These are phyloP conservation scores for Neodiprion pinetum DNA, from an alignment of 1,140 invertebrate species.

Conservation along the genomic window DNA sequence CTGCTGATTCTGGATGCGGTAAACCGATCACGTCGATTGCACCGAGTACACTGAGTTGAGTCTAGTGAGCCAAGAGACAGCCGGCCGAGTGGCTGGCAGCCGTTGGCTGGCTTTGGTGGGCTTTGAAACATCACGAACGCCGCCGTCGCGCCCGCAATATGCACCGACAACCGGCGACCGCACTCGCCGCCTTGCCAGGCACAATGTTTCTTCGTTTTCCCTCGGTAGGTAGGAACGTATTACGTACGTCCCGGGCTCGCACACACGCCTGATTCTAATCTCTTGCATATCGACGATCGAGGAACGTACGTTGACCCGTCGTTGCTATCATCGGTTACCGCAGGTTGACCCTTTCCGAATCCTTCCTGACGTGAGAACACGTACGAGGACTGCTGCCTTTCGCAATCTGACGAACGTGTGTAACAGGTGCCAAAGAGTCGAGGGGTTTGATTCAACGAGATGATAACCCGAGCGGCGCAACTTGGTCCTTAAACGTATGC, in stretches of 20 bases:
- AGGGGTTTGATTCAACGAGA: too few species aligned
- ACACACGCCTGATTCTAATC: neutral
- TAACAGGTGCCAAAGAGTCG: too few species aligned
- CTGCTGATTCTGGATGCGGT: too few species aligned
- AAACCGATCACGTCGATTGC: slow-evolving; percentile 1
- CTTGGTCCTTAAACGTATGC: too few species aligned
- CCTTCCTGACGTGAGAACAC: too few species aligned
- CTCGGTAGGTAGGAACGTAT: neutral
- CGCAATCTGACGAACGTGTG: too few species aligned
- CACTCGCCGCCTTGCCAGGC: neutral
- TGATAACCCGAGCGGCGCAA: too few species aligned
- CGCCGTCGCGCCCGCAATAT: neutral
- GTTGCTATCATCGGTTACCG: neutral
- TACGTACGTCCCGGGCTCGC: neutral
- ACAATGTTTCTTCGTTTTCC: neutral
- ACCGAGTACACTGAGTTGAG: neutral
- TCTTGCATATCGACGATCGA: neutral
- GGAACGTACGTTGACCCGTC: neutral
- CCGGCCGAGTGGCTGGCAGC: neutral
- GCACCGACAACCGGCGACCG: neutral
- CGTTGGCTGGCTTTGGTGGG: neutral
- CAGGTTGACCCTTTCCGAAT: neutral
- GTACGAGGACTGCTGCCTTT: too few species aligned
- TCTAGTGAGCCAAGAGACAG: neutral
- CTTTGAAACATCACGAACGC: neutral